A percentile compares a stretch with the other conserved stretches of the same genome.
phyloP scores from a whole-genome alignment of 2,888 invertebrate genomes.

The Hydriomena furcata region DNA sequence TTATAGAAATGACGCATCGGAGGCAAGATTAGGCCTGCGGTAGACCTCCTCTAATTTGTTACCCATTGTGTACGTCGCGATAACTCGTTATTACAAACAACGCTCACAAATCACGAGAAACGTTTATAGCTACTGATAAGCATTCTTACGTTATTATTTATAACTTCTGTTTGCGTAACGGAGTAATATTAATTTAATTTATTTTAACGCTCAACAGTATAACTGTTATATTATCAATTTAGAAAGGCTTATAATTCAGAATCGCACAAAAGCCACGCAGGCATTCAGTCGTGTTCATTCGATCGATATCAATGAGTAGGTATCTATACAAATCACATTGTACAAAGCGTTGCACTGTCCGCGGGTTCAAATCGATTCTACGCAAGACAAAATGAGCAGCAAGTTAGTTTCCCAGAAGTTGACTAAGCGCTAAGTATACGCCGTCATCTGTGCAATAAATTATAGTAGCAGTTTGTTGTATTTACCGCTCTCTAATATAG shows the following conservation, averaged over 20 bases:
- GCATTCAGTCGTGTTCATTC: no score
- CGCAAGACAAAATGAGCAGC: slow-evolving; percentile 15
- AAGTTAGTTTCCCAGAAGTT: slow-evolving; percentile 30
- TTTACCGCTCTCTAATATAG: slow-evolving; percentile 28
- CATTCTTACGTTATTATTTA: slow-evolving; percentile 34
- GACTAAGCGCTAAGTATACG: slow-evolving; percentile 34
- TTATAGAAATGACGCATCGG: slow-evolving; percentile 47
- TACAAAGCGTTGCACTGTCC: slow-evolving; percentile 8
- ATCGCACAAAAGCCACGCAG: no score
- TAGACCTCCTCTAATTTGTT: slow-evolving; percentile 68
- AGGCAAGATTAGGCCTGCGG: slow-evolving; percentile 54
- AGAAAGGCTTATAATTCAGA: no score
- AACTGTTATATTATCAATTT: no score
- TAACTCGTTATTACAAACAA: slow-evolving; percentile 54
- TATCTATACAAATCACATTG: no score
- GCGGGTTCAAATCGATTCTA: slow-evolving; percentile 18
- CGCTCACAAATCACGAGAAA: slow-evolving; percentile 42
- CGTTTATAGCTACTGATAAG: slow-evolving; percentile 30
- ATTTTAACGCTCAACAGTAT: no score
- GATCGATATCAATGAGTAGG: no score
- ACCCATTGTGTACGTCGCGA: slow-evolving; percentile 65
- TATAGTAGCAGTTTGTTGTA: slow-evolving; percentile 26
- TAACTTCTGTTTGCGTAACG: slow-evolving; percentile 28
- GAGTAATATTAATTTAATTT: no score
- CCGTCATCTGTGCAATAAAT: slow-evolving; percentile 29